Conservation (phyloP, 2,797 vertebrate genomes). For the Anguilla marmorata region DNA sequence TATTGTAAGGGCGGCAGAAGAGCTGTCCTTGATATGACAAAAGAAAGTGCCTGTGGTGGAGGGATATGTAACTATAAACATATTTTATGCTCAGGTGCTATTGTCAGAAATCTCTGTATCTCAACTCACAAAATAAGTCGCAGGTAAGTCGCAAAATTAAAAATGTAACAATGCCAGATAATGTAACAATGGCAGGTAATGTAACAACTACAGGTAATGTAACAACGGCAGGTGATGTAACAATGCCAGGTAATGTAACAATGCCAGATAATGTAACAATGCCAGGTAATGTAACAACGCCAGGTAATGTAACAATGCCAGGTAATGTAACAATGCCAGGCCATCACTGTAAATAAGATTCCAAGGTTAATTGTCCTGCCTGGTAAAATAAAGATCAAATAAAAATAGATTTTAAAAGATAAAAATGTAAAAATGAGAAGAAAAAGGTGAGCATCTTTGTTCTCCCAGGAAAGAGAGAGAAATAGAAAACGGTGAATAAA, state of each 20-base stretch:
- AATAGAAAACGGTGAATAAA: slow-evolving; percentile 18
- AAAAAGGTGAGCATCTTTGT: background rate
- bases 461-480: background rate
- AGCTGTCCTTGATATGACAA: background rate
- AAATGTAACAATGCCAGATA: background rate
- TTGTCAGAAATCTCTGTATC: background rate
- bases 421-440: background rate
- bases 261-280: too few relatives aligned
- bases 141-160: background rate
- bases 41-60: background rate
- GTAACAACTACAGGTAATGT: too few relatives aligned
- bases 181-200: too few relatives aligned
- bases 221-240: too few relatives aligned
- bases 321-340: too few relatives aligned
- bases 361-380: too few relatives aligned
- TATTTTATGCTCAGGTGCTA: background rate
- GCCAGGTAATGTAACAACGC: background rate
- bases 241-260: background rate
- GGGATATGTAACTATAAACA: background rate
- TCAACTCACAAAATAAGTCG: slow-evolving; percentile 9
- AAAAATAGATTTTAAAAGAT: background rate
- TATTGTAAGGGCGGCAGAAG: background rate
- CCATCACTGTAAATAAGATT: too few relatives aligned
- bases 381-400: background rate
- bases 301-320: too few relatives aligned